Base-by-base conservation (phyloP, 23 tunicate genomes). In the Phallusia fumigata region DNA sequence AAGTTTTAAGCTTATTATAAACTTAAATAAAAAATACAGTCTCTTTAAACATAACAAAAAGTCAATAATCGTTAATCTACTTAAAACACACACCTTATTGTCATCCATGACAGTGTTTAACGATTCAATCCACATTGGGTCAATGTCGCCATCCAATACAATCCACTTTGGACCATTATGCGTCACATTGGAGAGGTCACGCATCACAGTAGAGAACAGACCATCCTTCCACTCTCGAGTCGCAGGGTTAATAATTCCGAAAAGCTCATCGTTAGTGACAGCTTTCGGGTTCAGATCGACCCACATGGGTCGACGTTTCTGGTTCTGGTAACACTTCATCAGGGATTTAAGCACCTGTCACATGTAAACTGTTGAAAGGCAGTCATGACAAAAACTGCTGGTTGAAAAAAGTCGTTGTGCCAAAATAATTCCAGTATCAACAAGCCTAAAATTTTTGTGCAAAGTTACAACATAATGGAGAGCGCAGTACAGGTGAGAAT, bases 181-280 rank as follows among this genome's bases (percentile, higher is more conserved):
- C 30, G 93, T 73, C 78, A 95, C 83, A 79, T 84, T 87, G 50
- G 99, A 87, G 79, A 95, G 47, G 64, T 95, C 99, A 52, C 99
- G 76, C 99, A 95, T 95, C 26, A 95, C 90, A 32, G 90, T 90
- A 1, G 99, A 95, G 53, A 95, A 95, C 24, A 95, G 78, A 8
- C 99, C 99, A 69, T 95, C 99, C 44, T 95, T 95, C 99, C 99
- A 95, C 84, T 95, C 99, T 30, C 99, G 74, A n/a, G 99, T 95
- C 19, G 99, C 99, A 58, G 99, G 99, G 78, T 89, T 95, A 78
- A 95, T 95, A 84, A 95, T 88, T 22, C 99, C 99, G 77, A 95
- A 95, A 81, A 95, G 74, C 81, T 95, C 99, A 52, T 95, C 96
- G 82, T 95, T 95, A 16, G 99, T 95, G 24, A 95, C 99, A 30